Evolutionary conservation across 2,113 vertebrate species (phyloP).

Genomic region (Ellobius talpinus): DNA sequence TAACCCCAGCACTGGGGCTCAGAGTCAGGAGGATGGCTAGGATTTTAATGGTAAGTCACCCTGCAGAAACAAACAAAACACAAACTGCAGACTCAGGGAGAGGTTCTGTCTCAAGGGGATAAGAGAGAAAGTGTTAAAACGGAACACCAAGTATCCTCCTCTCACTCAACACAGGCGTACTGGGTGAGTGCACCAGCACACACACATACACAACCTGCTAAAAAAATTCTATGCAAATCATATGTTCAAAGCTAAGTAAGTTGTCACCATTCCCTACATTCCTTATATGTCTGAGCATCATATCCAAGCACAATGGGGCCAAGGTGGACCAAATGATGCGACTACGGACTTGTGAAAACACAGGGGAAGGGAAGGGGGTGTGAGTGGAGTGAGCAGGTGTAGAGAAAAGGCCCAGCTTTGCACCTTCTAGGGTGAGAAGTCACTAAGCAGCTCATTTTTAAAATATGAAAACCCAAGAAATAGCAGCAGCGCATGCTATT

Average conservation of each 20-base stretch:
- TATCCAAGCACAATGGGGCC: not conserved
- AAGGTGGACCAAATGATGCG: not conserved
- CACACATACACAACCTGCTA: not conserved
- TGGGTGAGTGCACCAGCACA: not conserved
- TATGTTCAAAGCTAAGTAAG: not conserved
- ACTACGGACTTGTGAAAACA: not conserved
- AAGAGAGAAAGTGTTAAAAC: not conserved
- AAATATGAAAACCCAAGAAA: conserved; percentile 60
- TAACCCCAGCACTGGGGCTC: not conserved
- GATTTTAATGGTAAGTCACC: not conserved
- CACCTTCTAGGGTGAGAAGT: conserved; percentile 41
- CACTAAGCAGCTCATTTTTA: conserved; percentile 24
- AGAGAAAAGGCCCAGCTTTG: not conserved
- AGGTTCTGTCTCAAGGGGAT: not conserved
- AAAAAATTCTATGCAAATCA: not conserved
- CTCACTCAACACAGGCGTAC: not conserved
- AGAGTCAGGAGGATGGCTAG: not conserved
- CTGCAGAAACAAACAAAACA: not conserved
- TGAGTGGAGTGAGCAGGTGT: not conserved
- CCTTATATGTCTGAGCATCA: not conserved
- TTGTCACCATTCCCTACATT: not conserved
- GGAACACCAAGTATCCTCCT: too few relatives aligned
- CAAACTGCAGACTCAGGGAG: not conserved
- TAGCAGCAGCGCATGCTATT: conserved; percentile 61
- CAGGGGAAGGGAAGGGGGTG: not conserved